phyloP scores from a whole-genome alignment of 2,888 invertebrate genomes.

The Aleiodes testaceus region DNA sequence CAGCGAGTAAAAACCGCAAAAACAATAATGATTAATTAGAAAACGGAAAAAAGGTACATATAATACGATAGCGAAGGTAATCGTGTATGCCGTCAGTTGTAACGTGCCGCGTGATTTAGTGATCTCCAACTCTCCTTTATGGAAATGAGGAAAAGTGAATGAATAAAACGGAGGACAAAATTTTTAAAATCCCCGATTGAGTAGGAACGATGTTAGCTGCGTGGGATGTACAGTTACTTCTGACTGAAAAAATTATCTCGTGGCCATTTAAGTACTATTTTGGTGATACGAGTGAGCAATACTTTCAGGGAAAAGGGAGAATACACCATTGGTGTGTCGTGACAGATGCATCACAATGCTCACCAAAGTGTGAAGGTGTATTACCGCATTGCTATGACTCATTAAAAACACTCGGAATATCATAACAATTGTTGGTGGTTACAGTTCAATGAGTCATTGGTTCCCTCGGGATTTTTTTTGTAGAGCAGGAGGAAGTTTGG shows the following conservation, averaged over 20 bases:
- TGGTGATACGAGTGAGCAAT: constrained; percentile 1
- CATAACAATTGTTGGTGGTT: constrained; percentile 16
- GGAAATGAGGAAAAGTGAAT: constrained; percentile 39
- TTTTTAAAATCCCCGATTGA: neutral
- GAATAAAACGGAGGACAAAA: neutral
- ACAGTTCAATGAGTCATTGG: constrained; percentile 5
- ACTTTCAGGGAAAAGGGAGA: constrained; percentile 1
- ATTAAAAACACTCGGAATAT: constrained; percentile 13
- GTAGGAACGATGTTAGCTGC: neutral
- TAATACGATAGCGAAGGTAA: constrained; percentile 30
- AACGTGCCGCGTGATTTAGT: constrained; percentile 42
- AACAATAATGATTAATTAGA: constrained; percentile 7
- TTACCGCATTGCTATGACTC: constrained; percentile 24
- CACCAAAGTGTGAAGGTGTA: constrained; percentile 14
- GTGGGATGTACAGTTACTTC: constrained; percentile 9
- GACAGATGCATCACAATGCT: neutral
- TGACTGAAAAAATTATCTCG: neutral
- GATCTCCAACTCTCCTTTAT: constrained; percentile 41
- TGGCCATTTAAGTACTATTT: constrained; percentile 11
- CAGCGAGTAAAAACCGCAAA: neutral
- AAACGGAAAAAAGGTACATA: constrained; percentile 18
- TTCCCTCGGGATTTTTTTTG: neutral
- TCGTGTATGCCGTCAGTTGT: constrained; percentile 37
- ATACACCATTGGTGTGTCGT: neutral
- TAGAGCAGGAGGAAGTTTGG: too few species aligned